Conservation (phyloP, 2,888 invertebrate genomes). For the Diplolepis rosae region DNA sequence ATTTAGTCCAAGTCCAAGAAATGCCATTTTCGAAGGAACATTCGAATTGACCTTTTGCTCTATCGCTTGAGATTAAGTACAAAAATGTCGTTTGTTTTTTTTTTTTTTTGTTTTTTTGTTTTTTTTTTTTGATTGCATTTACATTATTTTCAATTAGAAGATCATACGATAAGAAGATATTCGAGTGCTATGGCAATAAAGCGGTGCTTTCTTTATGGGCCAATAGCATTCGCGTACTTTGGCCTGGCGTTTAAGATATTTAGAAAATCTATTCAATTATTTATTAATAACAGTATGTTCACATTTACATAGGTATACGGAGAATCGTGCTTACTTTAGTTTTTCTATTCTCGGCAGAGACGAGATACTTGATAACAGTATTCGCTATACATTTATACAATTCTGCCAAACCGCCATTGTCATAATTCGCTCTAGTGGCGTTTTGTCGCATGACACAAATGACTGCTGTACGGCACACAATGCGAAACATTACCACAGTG, state of each 20-base stretch:
- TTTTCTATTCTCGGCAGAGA: constrained; percentile 60
- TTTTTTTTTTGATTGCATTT: constrained; percentile 23
- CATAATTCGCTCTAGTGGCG: constrained; percentile 54
- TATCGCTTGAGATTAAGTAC: constrained; percentile 53
- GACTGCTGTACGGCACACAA: constrained; percentile 29
- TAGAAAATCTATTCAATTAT: constrained; percentile 41
- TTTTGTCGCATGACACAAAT: constrained; percentile 45
- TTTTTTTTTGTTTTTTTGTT: constrained; percentile 22
- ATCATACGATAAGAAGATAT: constrained; percentile 4
- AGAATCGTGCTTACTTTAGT: constrained; percentile 51
- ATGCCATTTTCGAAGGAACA: constrained; percentile 31
- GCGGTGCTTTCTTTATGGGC: constrained; percentile 26
- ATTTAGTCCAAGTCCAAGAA: constrained; percentile 24
- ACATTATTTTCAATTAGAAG: constrained; percentile 16
- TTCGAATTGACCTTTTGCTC: constrained; percentile 40
- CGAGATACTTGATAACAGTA: constrained; percentile 64
- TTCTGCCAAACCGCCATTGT: constrained; percentile 51
- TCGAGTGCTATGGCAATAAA: constrained; percentile 35
- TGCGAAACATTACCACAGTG: constrained; percentile 37
- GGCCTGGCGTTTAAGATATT: constrained; percentile 32
- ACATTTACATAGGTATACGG: constrained; percentile 67
- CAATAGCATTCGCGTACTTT: constrained; percentile 32
- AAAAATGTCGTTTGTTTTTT: constrained; percentile 48
- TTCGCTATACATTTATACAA: constrained; percentile 72
- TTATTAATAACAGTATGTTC: constrained; percentile 58